Evolutionary conservation across 2,888 invertebrate species (phyloP).

Genomic region (Odontocolon sp.): DNA sequence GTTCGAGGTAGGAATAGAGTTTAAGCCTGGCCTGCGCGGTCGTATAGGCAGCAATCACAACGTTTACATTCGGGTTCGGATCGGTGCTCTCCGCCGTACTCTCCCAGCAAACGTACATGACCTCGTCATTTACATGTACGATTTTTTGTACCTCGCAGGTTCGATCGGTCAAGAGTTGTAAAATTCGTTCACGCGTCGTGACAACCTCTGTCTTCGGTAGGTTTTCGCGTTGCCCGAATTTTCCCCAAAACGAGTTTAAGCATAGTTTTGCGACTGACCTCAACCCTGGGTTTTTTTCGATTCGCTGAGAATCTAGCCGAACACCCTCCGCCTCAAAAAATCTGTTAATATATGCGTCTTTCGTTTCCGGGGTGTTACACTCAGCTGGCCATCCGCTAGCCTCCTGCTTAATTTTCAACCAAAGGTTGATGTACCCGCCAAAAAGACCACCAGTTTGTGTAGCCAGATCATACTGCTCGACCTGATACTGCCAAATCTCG

Average conservation of each 20-base stretch:
- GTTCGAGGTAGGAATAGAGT: slow-evolving; percentile 71
- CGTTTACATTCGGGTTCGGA: slow-evolving; percentile 57
- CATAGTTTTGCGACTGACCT: slow-evolving; percentile 67
- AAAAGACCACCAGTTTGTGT: slow-evolving; percentile 60
- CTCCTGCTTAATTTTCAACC: slow-evolving; percentile 67
- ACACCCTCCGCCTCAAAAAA: slow-evolving; percentile 58
- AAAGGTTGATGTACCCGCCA: slow-evolving; percentile 67
- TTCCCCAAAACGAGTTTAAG: slow-evolving; percentile 70
- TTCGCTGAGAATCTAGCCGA: slow-evolving; percentile 59
- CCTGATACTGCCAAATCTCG: slow-evolving; percentile 67
- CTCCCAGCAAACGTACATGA: slow-evolving; percentile 59
- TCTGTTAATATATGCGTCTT: slow-evolving; percentile 40
- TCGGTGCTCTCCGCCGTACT: neutral
- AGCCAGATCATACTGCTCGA: slow-evolving; percentile 53
- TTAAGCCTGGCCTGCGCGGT: slow-evolving; percentile 73
- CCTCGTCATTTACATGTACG: slow-evolving; percentile 55
- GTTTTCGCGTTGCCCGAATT: slow-evolving; percentile 68
- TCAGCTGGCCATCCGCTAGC: slow-evolving; percentile 64
- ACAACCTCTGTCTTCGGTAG: slow-evolving; percentile 59
- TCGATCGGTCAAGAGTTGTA: slow-evolving; percentile 55
- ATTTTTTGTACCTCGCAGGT: slow-evolving; percentile 54
- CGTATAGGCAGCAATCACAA: slow-evolving; percentile 74
- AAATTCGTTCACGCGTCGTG: slow-evolving; percentile 27
- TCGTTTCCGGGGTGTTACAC: slow-evolving; percentile 1
- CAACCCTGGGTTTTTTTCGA: slow-evolving; percentile 64